These are phyloP conservation scores for Selene dorsalis DNA, from an alignment of 2,797 vertebrate genomes.

Conservation along the genomic window DNA sequence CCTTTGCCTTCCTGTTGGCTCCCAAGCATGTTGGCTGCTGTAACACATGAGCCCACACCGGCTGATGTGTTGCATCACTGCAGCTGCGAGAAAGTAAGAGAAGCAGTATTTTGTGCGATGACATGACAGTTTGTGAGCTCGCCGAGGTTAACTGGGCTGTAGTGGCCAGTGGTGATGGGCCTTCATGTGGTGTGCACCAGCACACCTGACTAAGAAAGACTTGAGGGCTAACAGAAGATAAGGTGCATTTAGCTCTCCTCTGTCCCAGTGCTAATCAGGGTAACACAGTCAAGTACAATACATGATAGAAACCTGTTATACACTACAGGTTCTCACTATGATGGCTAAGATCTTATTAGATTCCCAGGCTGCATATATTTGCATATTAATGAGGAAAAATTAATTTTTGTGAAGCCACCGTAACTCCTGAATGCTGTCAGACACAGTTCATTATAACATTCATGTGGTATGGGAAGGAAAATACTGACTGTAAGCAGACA, in stretches of 20 bases:
- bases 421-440: conserved; percentile 7
- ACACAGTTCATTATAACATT: background rate
- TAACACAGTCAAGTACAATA: background rate
- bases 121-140: conserved; percentile 48
- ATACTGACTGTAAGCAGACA: background rate
- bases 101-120: conserved; percentile 55
- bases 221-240: background rate
- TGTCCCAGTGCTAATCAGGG: conserved; percentile 9
- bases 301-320: background rate
- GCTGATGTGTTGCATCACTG: conserved; percentile 6
- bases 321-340: background rate
- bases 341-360: conserved; percentile 11
- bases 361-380: conserved; percentile 21
- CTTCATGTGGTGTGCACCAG: conserved; percentile 30
- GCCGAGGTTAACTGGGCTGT: conserved; percentile 63
- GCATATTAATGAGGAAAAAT: conserved; percentile 26
- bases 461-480: background rate
- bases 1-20: conserved; percentile 18
- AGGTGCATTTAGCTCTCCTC: conserved; percentile 9
- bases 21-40: conserved; percentile 19
- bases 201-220: conserved; percentile 17
- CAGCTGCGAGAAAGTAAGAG: conserved; percentile 34
- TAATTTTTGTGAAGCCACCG: background rate
- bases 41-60: background rate
- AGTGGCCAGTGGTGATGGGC: conserved; percentile 40